These are phyloP conservation scores for Aplocera efformata DNA, from an alignment of 2,888 invertebrate species.

Conservation along the genomic window DNA sequence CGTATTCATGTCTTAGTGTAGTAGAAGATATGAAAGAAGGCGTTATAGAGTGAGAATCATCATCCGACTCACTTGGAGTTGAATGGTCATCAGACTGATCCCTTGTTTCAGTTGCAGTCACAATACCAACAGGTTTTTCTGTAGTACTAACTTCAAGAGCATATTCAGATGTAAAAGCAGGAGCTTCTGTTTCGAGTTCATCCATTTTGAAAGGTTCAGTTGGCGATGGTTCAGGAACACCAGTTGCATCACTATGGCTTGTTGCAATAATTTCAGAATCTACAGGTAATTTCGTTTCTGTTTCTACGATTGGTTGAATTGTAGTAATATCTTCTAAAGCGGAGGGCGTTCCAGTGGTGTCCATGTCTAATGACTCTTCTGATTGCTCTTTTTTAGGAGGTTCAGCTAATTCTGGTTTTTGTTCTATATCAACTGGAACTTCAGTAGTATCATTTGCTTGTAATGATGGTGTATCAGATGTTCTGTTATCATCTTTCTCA, in stretches of 20 bases:
- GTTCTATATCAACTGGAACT: slow-evolving; percentile 4
- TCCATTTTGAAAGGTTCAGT: slow-evolving; percentile 2
- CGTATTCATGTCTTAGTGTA: neutral
- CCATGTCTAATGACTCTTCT: slow-evolving; percentile 1
- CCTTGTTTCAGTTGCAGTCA: slow-evolving; percentile 8
- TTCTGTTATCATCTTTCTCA: slow-evolving; percentile 9
- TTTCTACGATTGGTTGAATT: neutral
- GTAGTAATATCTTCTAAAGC: slow-evolving; percentile 8
- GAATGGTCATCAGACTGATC: slow-evolving; percentile 9
- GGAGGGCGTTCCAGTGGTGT: neutral
- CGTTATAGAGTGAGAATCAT: slow-evolving; percentile 9
- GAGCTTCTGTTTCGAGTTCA: slow-evolving; percentile 5
- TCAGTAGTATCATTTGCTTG: slow-evolving; percentile 8
- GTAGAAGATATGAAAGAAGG: slow-evolving; percentile 1
- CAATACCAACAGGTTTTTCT: neutral
- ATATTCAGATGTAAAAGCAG: neutral
- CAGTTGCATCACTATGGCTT: slow-evolving; percentile 6
- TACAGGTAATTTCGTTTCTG: slow-evolving; percentile 1
- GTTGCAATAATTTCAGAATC: slow-evolving; percentile 4
- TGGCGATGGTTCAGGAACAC: neutral
- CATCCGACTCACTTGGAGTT: slow-evolving; percentile 7
- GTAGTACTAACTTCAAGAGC: neutral
- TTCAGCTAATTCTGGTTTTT: slow-evolving; percentile 9
- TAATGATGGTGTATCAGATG: slow-evolving; percentile 12
- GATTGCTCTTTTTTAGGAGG: slow-evolving; percentile 6